These are phyloP conservation scores for Eremophila alpestris DNA, from an alignment of 2,797 vertebrate species.

Conservation along the genomic window DNA sequence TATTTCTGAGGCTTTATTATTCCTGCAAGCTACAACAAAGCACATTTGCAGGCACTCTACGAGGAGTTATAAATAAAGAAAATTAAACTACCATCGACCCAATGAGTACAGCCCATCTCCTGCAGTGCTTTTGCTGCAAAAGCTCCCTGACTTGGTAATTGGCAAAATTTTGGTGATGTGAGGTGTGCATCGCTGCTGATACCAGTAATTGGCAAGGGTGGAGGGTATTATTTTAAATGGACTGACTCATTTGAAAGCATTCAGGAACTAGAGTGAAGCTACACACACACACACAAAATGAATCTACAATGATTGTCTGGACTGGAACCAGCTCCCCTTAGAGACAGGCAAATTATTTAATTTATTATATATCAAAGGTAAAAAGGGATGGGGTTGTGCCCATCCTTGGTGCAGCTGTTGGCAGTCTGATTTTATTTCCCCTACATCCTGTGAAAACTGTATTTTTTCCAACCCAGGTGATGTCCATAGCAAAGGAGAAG, in stretches of 20 bases:
- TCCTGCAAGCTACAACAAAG: slow-evolving; percentile 23
- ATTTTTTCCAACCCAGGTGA: not conserved
- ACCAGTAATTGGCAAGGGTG: slow-evolving; percentile 23
- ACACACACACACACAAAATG: not conserved
- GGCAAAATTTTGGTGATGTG: slow-evolving; percentile 47
- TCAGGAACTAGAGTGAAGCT: not conserved
- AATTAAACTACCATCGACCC: slow-evolving; percentile 56
- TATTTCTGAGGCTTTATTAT: slow-evolving; percentile 45
- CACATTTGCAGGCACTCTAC: not conserved
- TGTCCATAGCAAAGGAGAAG: not conserved
- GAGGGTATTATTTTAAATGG: slow-evolving; percentile 31
- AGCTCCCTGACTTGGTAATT: slow-evolving; percentile 21
- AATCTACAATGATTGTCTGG: not conserved
- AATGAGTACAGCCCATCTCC: not conserved
- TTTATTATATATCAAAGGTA: not conserved
- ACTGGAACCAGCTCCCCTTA: not conserved
- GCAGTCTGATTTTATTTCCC: not conserved
- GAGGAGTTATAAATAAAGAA: slow-evolving; percentile 59
- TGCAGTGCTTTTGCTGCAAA: not conserved
- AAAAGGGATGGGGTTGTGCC: not conserved
- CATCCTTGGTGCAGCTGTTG: not conserved
- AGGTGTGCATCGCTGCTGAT: slow-evolving; percentile 29
- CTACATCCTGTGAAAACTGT: not conserved
- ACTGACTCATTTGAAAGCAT: slow-evolving; percentile 22
- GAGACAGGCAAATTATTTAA: not conserved